Evolutionary conservation across 1,140 invertebrate species (phyloP), one percentile per base, ranked within the genome.

Genomic region (Drosophila micromelanica): DNA sequence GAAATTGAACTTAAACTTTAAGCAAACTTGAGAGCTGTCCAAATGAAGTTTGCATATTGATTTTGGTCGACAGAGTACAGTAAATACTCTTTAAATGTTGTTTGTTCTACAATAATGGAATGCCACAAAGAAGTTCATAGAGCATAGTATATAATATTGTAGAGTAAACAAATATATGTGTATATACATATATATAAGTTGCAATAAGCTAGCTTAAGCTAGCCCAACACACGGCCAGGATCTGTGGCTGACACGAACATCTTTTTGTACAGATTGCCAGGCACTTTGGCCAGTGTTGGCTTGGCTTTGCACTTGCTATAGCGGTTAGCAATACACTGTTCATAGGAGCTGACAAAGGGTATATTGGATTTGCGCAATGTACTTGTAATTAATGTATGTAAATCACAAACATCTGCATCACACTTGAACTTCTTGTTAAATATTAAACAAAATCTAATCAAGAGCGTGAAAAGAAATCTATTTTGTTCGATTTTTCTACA

Each of bases 241-340:
- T 73, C 70, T 73, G 70, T 54, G 55, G 48, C 55, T 68, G 70
- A 73, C 70, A 73, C 70, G 55, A 68, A 73, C 68, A 73, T 63
- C 70, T 73, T 73, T 73, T 61, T 73, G 55, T 73, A 48, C 70
- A 73, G 70, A 73, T 73, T 68, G 48, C 63, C 64, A 68, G 40
- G 62, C 54, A 73, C 70, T 68, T 73, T 17, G 64, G 15, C 54
- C 52, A 51, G 6, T n/a, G 8, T 9, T 27, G 30, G 49, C 7
- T 32, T 15, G 12, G 0, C 27, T 23, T n/a, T 0, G 13, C 5
- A 13, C 1, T 38, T 1, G 48, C 9, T 5, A 13, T 5, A 1
- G 23, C 32, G 20, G 42, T 2, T 45, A 23, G 11, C 1, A 3
- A 45, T 45, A 12, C 17, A 3, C 43, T 35, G 9, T 12, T 23